Base-by-base conservation (phyloP, 1,140 invertebrate species). In the Drosophila paulistorum region DNA sequence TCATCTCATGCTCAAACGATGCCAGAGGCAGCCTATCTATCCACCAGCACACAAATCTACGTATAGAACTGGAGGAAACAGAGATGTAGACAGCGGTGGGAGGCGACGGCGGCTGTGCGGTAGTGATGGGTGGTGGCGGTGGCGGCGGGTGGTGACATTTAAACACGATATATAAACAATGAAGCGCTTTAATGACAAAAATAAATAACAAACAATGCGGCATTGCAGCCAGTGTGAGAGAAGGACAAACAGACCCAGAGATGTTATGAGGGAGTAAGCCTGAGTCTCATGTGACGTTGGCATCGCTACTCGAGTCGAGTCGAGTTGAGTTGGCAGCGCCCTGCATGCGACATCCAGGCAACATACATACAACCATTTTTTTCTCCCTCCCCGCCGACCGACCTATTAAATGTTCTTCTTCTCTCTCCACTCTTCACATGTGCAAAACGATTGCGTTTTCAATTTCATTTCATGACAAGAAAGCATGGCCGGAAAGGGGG, bases 391-490 rank as follows among this genome's bases (percentile, higher is more conserved):
- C 20, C 39, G 14, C 45, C n/a, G 45, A 33, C 41, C 20, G 33
- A 66, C 14, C 55, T 41, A 42, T 41, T 42, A 30, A 42, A 11
- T 9, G 35, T 66, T 35, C 55, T 17, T 55, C 9, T 66, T 42
- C 37, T 13, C 14, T 23, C 41, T 59, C n/a, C 23, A 33, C 35
- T 55, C 62, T 48, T 59, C 72, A 79, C 77, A 82, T 87, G 72
- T 83, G 79, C 68, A 83, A 83, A 83, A 59, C 77, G 84, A 84
- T 89, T 89, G 80, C 84, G 84, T 81, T 89, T 83, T 81, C 84
- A 89, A 89, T 89, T 89, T 89, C 84, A 89, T 83, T 87, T 87
- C 77, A 73, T 87, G 79, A 59, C 65, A 64, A 58, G 65, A 58
- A 57, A 9, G 33, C 45, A 13, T 39, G 63, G 3, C 11, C 11